Evolutionary conservation across 2,888 invertebrate species (phyloP), one percentile per base, ranked within the genome.

Genomic region (Drosophila tanythrix): DNA sequence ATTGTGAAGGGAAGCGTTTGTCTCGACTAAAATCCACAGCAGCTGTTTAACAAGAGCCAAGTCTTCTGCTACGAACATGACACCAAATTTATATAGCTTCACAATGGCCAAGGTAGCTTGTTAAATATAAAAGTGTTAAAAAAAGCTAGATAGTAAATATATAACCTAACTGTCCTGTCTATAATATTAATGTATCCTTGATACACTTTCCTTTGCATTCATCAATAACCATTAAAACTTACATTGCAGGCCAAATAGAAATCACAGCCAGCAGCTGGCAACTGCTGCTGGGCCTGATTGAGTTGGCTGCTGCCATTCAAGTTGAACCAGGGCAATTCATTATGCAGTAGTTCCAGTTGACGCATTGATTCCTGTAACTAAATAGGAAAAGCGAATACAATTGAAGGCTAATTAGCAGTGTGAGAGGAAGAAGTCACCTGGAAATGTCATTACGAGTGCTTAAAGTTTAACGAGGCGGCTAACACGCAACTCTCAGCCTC

Each of bases 161-260:
- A 21, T 4, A 43, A 43, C 21, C 40, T 33, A 3, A 33, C 33
- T 33, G 1, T 13, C 6, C 43, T 7, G 43, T 13, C 13, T 21
- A 46, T 3, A 46, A 21, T 3, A 8, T 46, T 15, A 25, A 25
- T 46, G 15, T 46, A 15, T 46, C 46, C 15, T 25, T 25, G 25
- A 46, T 25, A 46, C 46, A 2, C 46, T 46, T 25, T 15, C 25
- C 0, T 15, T 46, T 25, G 46, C 46, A 46, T 46, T 25, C 15
- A 15, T 25, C 46, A 25, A 46, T 15, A 2, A 25, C 18, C 53
- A 50, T 53, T 48, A 13, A 35, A 65, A 91, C 92, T 92, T 83
- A 93, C 93, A 92, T 93, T 93, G 70, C 92, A 90, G 53, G 91
- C 90, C 81, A 93, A 82, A 72, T 92, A 92, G 84, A 93, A 92